phyloP scores from a whole-genome alignment of 2,797 vertebrate species.

The Psittacula echo region DNA sequence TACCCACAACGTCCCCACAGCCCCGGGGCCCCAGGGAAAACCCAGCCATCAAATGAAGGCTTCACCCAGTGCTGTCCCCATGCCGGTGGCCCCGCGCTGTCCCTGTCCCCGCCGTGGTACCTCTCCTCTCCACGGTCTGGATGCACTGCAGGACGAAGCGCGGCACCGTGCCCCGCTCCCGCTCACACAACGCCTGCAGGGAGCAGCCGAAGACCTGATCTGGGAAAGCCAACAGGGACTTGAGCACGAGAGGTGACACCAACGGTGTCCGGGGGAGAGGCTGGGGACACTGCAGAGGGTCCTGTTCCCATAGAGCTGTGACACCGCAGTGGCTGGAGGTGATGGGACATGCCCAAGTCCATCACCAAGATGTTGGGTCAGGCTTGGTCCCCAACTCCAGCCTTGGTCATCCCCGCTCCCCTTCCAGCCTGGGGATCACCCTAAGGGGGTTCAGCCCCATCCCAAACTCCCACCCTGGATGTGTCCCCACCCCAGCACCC shows the following conservation, averaged over 20 bases:
- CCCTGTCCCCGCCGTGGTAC: slow-evolving; percentile 57
- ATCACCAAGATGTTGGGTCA: rapidly evolving
- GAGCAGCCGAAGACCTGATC: slow-evolving; percentile 93
- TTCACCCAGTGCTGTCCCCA: background rate
- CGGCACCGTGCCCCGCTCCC: slow-evolving; percentile 83
- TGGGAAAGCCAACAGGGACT: slow-evolving; percentile 21
- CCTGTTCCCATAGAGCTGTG: background rate
- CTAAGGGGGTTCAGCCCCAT: rapidly evolving
- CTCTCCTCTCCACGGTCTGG: slow-evolving; percentile 87
- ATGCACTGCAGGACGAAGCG: slow-evolving; percentile 90
- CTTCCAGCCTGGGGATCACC: background rate
- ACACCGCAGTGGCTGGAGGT: rapidly evolving
- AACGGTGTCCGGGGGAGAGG: rapidly evolving
- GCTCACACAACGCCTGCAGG: slow-evolving; percentile 84
- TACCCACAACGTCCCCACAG: background rate
- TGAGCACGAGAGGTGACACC: rapidly evolving
- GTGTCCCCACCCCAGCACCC: slow-evolving; percentile 79
- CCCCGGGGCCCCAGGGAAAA: background rate
- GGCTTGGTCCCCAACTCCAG: background rate
- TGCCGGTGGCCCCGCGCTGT: rapidly evolving
- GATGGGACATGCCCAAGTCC: background rate
- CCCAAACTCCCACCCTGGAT: slow-evolving; percentile 78
- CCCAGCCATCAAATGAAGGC: rapidly evolving
- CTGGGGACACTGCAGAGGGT: background rate
- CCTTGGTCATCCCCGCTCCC: rapidly evolving